Percentiles rank a stretch among this genome's conserved stretches.
These are phyloP conservation scores for Phymastichus coffea DNA, from an alignment of 1,140 invertebrate species.

Conservation along the genomic window DNA sequence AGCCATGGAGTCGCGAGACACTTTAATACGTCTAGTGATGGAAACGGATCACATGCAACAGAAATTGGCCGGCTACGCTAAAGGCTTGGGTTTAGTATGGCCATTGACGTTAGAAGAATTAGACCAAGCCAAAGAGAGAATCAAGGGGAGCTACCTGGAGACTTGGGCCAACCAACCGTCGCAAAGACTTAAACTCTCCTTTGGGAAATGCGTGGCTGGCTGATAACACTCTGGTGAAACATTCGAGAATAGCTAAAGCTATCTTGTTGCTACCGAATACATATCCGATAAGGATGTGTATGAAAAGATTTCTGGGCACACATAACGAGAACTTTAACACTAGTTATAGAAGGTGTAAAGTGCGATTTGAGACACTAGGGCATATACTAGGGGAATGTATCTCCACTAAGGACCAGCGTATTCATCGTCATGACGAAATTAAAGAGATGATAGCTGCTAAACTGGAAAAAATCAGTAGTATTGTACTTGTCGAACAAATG, in stretches of 20 bases:
- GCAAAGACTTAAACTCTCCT: neutral
- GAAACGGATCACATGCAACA: no score
- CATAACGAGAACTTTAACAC: neutral
- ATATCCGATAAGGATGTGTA: neutral
- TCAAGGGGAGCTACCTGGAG: neutral
- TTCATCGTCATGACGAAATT: no score
- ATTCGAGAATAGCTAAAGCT: neutral
- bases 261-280: neutral
- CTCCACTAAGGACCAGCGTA: constrained; percentile 24
- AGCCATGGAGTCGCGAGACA: neutral
- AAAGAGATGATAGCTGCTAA: no score
- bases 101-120: neutral
- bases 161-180: neutral
- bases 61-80: neutral
- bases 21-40: neutral
- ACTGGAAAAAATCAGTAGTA: accelerated
- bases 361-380: constrained; percentile 23
- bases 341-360: neutral
- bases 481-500: neutral
- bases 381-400: constrained; percentile 27
- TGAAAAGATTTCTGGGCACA: neutral
- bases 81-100: neutral
- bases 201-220: neutral
- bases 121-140: neutral
- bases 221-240: neutral